Base-by-base conservation (phyloP, 2,888 invertebrate genomes). In the Chymomyza fuscimana region DNA sequence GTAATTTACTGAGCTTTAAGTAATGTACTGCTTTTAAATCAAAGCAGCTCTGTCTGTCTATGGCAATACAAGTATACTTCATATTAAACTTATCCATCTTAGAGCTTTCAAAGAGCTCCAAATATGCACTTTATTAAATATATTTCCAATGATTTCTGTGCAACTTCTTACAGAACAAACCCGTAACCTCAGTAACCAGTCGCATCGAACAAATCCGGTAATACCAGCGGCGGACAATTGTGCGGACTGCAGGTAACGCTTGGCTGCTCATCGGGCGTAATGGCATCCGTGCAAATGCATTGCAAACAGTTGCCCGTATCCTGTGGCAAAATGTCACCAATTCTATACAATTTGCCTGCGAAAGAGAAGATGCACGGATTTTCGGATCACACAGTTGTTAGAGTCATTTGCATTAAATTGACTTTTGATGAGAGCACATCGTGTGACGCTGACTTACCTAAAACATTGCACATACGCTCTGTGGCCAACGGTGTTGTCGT, bases 291-390 rank as follows among this genome's bases (percentile, higher is more conserved):
- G 90, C 95, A 95, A 88, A 94, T 93, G 90, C 95, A 95, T 89
- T 95, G 94, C 79, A 95, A 93, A 90, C 95, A 95, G 90, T 95
- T 95, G 80, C 95, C 95, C 66, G 95, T 95, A 82, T 94, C 94
- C 89, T 94, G 94, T 10, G 95, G 95, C 79, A 95, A 92, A 76
- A 93, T 92, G 85, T 94, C 94, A 52, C 95, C 95, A 77, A 94
- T 93, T 86, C 93, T 93, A 90, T 95, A 95, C 80, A 93, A 92
- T 73, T 93, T 93, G 73, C 94, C 94, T 95, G 92, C 52, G 91
- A 91, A 32, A 32, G 1, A 32, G 7, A 75, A 60, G 16, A 16
- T 36, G 32, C 60, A 12, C 15, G 12, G 7, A 15, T 36, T 36
- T 60, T 36, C 9, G 19, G 0, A 46, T 46, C 40, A 46, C 40